Evolutionary conservation across 2,113 vertebrate species (phyloP).

Genomic region (Tichodroma muraria): DNA sequence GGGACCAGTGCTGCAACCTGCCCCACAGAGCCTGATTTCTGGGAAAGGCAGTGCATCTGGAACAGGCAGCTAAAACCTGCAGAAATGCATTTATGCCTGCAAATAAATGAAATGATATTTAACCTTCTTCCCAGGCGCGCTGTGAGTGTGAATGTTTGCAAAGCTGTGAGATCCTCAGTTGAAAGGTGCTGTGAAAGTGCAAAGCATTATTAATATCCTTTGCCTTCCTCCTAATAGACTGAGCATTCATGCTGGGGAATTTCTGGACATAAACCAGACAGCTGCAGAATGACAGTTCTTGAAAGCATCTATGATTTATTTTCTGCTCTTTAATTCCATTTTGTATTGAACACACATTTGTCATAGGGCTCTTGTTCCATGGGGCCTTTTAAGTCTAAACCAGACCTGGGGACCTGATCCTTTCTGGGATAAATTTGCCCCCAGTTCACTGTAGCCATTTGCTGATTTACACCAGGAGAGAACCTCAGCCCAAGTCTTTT

Average conservation of each 20-base stretch:
- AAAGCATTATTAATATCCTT: constrained; percentile 60
- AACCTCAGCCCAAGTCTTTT: background rate
- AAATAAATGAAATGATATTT: constrained; percentile 25
- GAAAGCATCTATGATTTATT: constrained; percentile 66
- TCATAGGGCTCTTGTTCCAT: constrained; percentile 16
- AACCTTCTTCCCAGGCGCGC: background rate
- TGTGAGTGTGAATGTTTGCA: constrained; percentile 29
- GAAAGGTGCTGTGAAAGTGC: constrained; percentile 56
- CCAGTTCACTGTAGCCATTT: background rate
- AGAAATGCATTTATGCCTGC: background rate
- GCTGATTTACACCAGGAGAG: constrained; percentile 20
- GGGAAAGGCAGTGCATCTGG: background rate
- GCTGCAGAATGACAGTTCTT: constrained; percentile 59
- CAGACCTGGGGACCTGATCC: constrained; percentile 1
- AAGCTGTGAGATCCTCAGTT: constrained; percentile 57
- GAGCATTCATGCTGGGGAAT: constrained; percentile 31
- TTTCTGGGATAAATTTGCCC: background rate
- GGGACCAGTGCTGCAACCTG: background rate
- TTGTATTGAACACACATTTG: constrained; percentile 53
- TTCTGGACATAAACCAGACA: constrained; percentile 63
- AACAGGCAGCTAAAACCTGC: background rate
- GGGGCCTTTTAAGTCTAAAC: constrained; percentile 25
- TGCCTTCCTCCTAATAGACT: constrained; percentile 36
- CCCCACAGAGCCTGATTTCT: background rate
- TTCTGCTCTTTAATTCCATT: constrained; percentile 61